Conservation (phyloP, 2,888 invertebrate genomes). For the Geotrupes spiniger region DNA sequence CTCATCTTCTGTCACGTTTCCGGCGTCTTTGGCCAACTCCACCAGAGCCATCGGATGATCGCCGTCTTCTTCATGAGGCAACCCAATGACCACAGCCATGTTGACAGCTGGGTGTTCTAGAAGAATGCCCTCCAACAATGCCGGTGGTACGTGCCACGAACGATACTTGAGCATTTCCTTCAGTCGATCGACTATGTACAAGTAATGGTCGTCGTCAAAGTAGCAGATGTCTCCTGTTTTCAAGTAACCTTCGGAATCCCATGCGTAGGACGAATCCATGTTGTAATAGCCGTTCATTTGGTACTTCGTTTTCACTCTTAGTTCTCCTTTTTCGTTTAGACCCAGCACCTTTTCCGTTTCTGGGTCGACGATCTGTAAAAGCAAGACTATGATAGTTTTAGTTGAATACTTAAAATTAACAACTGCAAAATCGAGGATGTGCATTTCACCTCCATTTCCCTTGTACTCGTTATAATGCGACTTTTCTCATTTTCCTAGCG, state of each 20-base stretch:
- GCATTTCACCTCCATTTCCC: too few species aligned
- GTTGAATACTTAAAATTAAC: too few species aligned
- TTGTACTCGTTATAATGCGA: too few species aligned
- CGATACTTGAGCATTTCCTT: constrained; percentile 55
- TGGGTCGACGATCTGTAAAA: constrained; percentile 50
- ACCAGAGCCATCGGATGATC: constrained; percentile 72
- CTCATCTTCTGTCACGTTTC: constrained; percentile 52
- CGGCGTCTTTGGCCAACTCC: constrained; percentile 51
- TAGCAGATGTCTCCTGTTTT: constrained; percentile 54
- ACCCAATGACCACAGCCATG: constrained; percentile 78
- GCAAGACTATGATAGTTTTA: background rate
- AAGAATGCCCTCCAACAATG: constrained; percentile 38
- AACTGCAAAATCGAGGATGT: too few species aligned
- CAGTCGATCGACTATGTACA: constrained; percentile 53
- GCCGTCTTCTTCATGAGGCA: constrained; percentile 64
- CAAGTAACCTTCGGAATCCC: constrained; percentile 51
- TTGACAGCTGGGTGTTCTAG: constrained; percentile 44
- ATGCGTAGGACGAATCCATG: constrained; percentile 43
- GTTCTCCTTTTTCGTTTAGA: constrained; percentile 52
- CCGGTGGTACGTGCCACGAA: constrained; percentile 51
- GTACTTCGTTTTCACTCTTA: constrained; percentile 14
- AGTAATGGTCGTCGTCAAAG: constrained; percentile 53
- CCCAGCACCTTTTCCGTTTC: constrained; percentile 38
- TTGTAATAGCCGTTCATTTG: constrained; percentile 19
- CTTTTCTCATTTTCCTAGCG: too few species aligned